A percentile compares a stretch with the other conserved stretches of the same genome.
Conservation (phyloP, 2,888 invertebrate species). For the Periphyllus acericola region DNA sequence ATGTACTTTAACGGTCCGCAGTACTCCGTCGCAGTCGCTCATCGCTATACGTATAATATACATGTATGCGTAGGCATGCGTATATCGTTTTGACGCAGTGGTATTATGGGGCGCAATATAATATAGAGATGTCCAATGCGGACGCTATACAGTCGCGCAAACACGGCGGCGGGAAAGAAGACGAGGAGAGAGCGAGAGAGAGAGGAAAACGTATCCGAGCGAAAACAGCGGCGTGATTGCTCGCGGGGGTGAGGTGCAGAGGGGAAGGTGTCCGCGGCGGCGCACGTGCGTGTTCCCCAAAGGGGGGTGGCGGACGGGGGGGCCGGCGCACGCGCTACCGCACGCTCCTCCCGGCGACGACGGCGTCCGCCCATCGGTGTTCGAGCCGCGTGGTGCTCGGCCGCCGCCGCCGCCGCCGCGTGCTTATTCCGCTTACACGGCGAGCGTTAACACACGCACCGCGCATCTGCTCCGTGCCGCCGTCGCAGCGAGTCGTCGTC, state of each 20-base stretch:
- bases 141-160: too few relatives aligned
- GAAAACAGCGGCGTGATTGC: background rate
- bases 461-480: constrained; percentile 25
- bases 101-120: too few relatives aligned
- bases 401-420: constrained; percentile 17
- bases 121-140: too few relatives aligned
- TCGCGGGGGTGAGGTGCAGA: background rate
- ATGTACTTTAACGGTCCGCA: background rate
- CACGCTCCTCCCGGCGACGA: constrained; percentile 41
- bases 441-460: background rate
- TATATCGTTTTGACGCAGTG: too few relatives aligned
- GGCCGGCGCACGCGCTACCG: constrained; percentile 46
- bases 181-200: background rate
- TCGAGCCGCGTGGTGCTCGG: background rate
- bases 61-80: too few relatives aligned
- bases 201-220: background rate
- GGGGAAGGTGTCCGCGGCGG: constrained; percentile 10
- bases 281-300: constrained; percentile 25
- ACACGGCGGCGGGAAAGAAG: background rate
- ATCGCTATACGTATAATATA: too few relatives aligned
- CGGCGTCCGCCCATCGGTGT: constrained; percentile 43
- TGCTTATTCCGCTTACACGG: constrained; percentile 14
- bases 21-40: background rate
- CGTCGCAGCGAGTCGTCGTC: constrained; percentile 29
- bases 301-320: constrained; percentile 17